Evolutionary conservation across 2,113 vertebrate genomes (phyloP), one percentile per base, ranked within the genome.

Genomic region (Leptocoma aspasia): DNA sequence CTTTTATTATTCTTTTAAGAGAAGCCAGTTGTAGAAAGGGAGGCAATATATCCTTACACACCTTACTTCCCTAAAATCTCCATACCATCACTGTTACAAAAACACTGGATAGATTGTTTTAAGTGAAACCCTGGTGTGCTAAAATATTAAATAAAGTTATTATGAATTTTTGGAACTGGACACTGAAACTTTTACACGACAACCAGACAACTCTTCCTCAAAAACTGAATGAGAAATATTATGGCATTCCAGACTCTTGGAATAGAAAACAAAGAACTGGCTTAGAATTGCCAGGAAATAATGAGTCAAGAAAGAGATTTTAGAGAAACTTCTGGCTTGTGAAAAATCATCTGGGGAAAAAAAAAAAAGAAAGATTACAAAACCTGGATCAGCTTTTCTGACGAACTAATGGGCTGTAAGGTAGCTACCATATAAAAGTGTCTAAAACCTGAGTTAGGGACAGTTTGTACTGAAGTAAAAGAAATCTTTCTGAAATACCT

Each of bases 261-360:
- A 95, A 65, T 15, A 82, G 59, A 72, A 94, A 90, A 80, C 63
- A 92, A 85, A 92, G 82, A 85, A 65, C 16, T 0, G 0, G 30
- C 54, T 87, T 49, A 70, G 68, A 84, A 81, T 52, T 4, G 13
- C 82, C 86, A 94, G 89, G 90, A 96, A 95, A 92, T 85, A 80
- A 59, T 47, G 73, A 96, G 42, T 47, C 73, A 90, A 91, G 52
- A 86, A 85, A 33, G 44, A 72, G 52, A 85, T 85, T 85, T 87
- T 53, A 82, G n/a, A 89, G 41, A 82, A 75, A 82, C 13, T 84
- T 28, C 31, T 87, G 57, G 73, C 69, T 95, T 89, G 53, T 84
- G n/a, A 92, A 92, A 94, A 92, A 41, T 86, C n/a, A 83, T 80
- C 23, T 19, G 13, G 19, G 15, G 2, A 47, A 50, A 53, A 64